Base-by-base conservation (phyloP, 2,113 vertebrate species). In the Brachyistius frenatus region DNA sequence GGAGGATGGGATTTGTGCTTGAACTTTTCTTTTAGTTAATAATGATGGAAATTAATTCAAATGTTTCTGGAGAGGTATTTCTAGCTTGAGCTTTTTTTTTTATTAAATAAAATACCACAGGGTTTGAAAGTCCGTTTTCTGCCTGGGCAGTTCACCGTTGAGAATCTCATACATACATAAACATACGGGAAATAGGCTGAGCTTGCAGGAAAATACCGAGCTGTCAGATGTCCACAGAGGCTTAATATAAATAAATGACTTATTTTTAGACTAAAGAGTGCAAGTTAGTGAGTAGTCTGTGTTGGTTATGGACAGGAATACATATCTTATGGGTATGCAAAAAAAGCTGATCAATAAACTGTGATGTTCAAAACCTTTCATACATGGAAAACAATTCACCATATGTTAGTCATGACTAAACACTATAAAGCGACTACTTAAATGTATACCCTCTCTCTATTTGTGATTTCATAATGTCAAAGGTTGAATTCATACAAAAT, bases 51-150 rank as follows among this genome's bases (percentile, higher is more conserved):
- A 47, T 6, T 15, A 37, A 65, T 13, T 75, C n/a, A 15, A 35
- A 52, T 39, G 16, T 63, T 47, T 73, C 36, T 33, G 10, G 16
- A 44, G 35, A 16, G 7, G 13, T 66, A 35, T 54, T 64, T 64
- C 15, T 10, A 72, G 7, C 1, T 55, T 63, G 16, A 78, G 7
- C 3, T 5, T 2, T 76, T 77, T 41, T 41, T 7, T 61, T 35
- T 10, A 64, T 69, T 57, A 71, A 66, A 64, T 69, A 62, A 71
- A 66, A 70, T 79, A 44, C 2, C 16, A 56, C 88, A 76, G 88
- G 74, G 80, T 83, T 85, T 73, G 37, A 35, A 93, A 93, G 90
- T 77, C 84, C 81, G 77, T 91, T 95, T 94, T 94, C 87, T 93
- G 86, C 89, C 60, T 89, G 87, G 87, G 71, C 78, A 88, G 87